These are phyloP conservation scores for Hydrotaea cyrtoneurina DNA, from an alignment of 2,888 invertebrate species.

Conservation along the genomic window DNA sequence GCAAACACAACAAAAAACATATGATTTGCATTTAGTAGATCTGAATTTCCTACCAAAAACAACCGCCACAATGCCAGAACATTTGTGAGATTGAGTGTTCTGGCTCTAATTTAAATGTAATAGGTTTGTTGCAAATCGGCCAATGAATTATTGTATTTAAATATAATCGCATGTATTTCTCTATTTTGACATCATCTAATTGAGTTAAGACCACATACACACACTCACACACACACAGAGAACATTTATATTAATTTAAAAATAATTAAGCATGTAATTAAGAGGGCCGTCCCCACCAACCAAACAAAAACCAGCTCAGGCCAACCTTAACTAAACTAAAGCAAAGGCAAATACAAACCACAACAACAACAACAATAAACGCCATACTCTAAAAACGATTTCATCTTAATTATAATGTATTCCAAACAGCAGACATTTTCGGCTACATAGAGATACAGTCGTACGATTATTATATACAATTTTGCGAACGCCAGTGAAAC, in stretches of 20 bases:
- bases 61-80: background rate
- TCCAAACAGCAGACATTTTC: slow-evolving; percentile 1
- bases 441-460: background rate
- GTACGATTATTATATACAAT: background rate
- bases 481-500: slow-evolving; percentile 15
- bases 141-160: background rate
- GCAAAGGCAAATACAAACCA: background rate
- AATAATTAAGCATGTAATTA: slow-evolving; percentile 63
- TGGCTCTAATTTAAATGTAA: background rate
- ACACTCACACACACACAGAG: background rate
- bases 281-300: slow-evolving; percentile 47
- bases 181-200: slow-evolving; percentile 24
- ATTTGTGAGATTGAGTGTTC: background rate
- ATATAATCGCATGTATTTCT: slow-evolving; percentile 17
- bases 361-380: too few relatives aligned
- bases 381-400: background rate
- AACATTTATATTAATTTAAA: slow-evolving; percentile 54
- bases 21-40: slow-evolving; percentile 33
- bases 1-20: background rate
- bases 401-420: slow-evolving; percentile 23
- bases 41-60: slow-evolving; percentile 4
- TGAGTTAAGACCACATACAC: background rate
- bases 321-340: slow-evolving; percentile 29
- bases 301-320: background rate
- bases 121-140: background rate